These are phyloP conservation scores for Peromyscus leucopus DNA, from an alignment of 2,113 vertebrate genomes.

Conservation along the genomic window DNA sequence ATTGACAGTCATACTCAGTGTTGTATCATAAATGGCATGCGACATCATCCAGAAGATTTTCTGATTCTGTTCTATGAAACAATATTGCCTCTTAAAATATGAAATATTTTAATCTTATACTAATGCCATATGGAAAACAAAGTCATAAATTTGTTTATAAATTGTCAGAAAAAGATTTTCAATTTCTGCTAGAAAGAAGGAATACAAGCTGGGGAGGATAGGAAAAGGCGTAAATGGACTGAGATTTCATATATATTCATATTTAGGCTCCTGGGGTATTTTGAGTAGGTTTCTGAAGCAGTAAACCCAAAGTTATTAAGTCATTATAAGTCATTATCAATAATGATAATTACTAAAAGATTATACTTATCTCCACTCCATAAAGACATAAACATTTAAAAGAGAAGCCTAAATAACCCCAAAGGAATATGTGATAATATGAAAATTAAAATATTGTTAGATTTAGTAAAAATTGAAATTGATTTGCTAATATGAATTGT, in stretches of 20 bases:
- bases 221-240: neutral
- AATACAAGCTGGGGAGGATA: neutral
- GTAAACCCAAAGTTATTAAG: conserved; percentile 18
- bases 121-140: neutral
- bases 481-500: neutral
- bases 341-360: conserved; percentile 16
- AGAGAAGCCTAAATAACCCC: neutral
- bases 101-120: conserved; percentile 11
- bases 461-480: neutral
- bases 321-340: conserved; percentile 15
- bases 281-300: conserved; percentile 4
- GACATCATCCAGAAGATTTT: conserved; percentile 30
- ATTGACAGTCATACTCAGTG: neutral
- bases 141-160: neutral
- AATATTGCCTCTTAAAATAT: conserved; percentile 13
- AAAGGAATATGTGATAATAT: neutral
- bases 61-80: neutral
- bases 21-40: neutral
- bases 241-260: neutral
- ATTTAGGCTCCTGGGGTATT: neutral
- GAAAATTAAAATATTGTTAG: neutral
- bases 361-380: neutral
- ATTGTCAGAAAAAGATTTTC: neutral
- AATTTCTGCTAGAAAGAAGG: neutral
- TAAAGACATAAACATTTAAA: conserved; percentile 28